A percentile compares a stretch with the other conserved stretches of the same genome.
phyloP scores from a whole-genome alignment of 2,113 vertebrate species.

The Lagenorhynchus albirostris region DNA sequence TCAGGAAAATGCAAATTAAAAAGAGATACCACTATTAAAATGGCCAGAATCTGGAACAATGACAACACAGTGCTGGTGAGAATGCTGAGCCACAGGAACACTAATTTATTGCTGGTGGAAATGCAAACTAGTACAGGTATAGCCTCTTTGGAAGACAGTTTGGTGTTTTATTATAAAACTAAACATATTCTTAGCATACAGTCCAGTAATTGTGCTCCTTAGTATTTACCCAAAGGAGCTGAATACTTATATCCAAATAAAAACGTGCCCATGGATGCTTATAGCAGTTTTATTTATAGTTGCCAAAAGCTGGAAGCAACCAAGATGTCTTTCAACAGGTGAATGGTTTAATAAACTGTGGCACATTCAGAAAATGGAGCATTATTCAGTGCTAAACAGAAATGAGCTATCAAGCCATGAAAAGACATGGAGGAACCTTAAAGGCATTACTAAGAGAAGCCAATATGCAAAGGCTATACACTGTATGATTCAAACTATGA shows the following conservation, averaged over 20 bases:
- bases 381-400: not conserved
- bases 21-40: not conserved
- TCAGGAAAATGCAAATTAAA: not conserved
- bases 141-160: not conserved
- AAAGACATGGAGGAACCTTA: not conserved
- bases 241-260: not conserved
- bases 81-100: not conserved
- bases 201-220: not conserved
- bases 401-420: not conserved
- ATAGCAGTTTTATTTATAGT: not conserved
- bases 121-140: not conserved
- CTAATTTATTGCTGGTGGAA: not conserved
- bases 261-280: not conserved
- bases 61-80: not conserved
- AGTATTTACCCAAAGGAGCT: not conserved
- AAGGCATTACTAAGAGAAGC: not conserved
- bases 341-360: not conserved
- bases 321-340: not conserved
- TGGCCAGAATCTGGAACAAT: not conserved
- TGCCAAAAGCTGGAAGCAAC: not conserved
- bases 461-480: not conserved
- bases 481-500: not conserved
- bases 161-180: not conserved
- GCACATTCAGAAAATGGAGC: not conserved
- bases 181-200: not conserved